A percentile compares a stretch with the other conserved stretches of the same genome.
Evolutionary conservation across 1,140 invertebrate species (phyloP).

Genomic region (Sipha flava): DNA sequence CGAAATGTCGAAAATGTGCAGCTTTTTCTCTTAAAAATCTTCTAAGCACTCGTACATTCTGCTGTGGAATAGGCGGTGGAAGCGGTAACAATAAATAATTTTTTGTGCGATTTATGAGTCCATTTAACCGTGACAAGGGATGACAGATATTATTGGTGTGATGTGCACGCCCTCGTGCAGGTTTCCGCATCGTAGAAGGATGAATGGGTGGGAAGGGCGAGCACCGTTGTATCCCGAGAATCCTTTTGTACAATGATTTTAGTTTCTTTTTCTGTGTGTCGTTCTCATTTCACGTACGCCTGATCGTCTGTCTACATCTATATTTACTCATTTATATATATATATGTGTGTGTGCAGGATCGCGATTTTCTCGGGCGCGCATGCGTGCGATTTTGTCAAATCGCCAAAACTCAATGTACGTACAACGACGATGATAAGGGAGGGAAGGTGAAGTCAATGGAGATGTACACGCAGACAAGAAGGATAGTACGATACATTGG

Average conservation of each 20-base stretch:
- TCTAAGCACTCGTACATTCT: neutral
- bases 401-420: neutral
- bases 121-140: constrained; percentile 6
- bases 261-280: neutral
- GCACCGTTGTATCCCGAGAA: too few relatives aligned
- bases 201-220: too few relatives aligned
- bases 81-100: neutral
- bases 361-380: neutral
- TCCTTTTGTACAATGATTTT: neutral
- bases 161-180: neutral
- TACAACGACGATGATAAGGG: neutral
- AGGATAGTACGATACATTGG: neutral
- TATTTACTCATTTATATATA: neutral
- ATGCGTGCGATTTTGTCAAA: neutral
- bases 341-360: too few relatives aligned
- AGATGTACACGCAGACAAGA: too few relatives aligned
- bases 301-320: neutral
- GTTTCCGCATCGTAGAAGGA: neutral
- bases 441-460: too few relatives aligned
- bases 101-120: neutral
- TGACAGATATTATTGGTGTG: constrained; percentile 7
- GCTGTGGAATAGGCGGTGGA: neutral
- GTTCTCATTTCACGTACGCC: neutral
- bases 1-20: neutral
- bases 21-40: neutral